A percentile compares a stretch with the other conserved stretches of the same genome.
Evolutionary conservation across 2,113 vertebrate genomes (phyloP).

Genomic region (Pseudopipra pipra): DNA sequence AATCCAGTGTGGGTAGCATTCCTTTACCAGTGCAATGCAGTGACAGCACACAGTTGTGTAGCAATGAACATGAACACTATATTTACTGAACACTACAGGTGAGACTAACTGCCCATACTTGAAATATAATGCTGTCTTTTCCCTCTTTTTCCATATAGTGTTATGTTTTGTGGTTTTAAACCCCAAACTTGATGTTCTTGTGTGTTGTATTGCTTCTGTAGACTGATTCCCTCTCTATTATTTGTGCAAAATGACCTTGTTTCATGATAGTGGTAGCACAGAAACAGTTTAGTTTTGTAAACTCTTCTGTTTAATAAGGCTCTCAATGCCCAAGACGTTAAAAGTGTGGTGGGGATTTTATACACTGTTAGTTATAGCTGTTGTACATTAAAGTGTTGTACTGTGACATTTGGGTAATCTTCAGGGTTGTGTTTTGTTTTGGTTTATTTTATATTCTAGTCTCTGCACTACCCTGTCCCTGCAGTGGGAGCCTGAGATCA

Average conservation of each 20-base stretch:
- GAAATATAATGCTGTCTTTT: neutral
- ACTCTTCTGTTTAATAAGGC: neutral
- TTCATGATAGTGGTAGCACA: neutral
- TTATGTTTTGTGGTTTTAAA: neutral
- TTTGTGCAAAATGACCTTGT: neutral
- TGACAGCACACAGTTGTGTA: neutral
- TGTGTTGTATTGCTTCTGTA: neutral
- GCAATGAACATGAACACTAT: fast-evolving
- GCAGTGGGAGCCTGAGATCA: conserved; percentile 99
- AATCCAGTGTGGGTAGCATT: neutral
- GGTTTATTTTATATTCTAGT: conserved; percentile 65
- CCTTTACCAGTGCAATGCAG: neutral
- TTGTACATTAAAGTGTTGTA: neutral
- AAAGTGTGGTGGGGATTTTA: neutral
- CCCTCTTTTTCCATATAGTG: neutral
- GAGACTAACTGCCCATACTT: neutral
- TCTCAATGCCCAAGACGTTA: neutral
- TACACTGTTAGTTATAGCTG: neutral
- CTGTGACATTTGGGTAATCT: neutral
- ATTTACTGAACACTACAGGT: neutral
- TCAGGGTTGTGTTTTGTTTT: neutral
- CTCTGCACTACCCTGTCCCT: conserved; percentile 96
- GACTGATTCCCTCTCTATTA: neutral
- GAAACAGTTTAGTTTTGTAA: neutral
- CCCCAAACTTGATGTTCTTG: neutral